These are phyloP conservation scores for Leptopilina drosophilae DNA, from an alignment of 2,888 invertebrate genomes.

Conservation along the genomic window DNA sequence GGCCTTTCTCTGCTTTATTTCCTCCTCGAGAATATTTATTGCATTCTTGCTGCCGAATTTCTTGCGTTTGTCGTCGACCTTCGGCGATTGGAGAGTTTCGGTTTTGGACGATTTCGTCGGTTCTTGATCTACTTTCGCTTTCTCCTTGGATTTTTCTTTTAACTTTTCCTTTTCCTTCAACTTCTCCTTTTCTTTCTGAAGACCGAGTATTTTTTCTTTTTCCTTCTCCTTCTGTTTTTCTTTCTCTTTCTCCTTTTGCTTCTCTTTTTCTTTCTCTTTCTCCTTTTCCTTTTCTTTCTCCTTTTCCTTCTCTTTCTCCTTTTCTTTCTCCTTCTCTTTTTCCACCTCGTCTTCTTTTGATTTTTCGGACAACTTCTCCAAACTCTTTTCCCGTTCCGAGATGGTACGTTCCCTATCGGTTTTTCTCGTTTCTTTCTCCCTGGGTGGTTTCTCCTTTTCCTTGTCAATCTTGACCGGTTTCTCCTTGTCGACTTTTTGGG, in stretches of 20 bases:
- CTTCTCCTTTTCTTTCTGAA: constrained; percentile 43
- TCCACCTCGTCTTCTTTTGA: constrained; percentile 46
- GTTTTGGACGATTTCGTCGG: constrained; percentile 47
- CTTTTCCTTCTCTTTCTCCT: constrained; percentile 47
- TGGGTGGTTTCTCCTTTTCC: constrained; percentile 4
- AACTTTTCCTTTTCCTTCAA: constrained; percentile 30
- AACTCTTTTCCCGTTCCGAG: not conserved
- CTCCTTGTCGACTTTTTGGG: not conserved
- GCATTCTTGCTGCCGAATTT: constrained; percentile 66
- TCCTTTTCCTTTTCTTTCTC: constrained; percentile 51
- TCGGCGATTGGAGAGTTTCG: constrained; percentile 43
- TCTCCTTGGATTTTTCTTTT: constrained; percentile 35
- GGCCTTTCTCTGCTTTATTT: constrained; percentile 74
- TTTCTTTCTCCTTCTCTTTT: constrained; percentile 25
- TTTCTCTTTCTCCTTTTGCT: constrained; percentile 38
- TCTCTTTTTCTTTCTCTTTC: constrained; percentile 46
- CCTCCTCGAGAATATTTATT: constrained; percentile 72
- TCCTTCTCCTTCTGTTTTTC: not conserved
- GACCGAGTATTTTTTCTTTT: constrained; percentile 8
- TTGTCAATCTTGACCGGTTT: not conserved
- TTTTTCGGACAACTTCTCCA: constrained; percentile 37
- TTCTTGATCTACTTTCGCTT: constrained; percentile 45
- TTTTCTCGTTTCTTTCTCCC: not conserved
- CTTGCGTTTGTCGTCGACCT: constrained; percentile 67
- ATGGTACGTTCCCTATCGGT: not conserved